These are phyloP conservation scores for Crocodylus rhombifer DNA, from an alignment of 2,797 vertebrate species.

Conservation along the genomic window DNA sequence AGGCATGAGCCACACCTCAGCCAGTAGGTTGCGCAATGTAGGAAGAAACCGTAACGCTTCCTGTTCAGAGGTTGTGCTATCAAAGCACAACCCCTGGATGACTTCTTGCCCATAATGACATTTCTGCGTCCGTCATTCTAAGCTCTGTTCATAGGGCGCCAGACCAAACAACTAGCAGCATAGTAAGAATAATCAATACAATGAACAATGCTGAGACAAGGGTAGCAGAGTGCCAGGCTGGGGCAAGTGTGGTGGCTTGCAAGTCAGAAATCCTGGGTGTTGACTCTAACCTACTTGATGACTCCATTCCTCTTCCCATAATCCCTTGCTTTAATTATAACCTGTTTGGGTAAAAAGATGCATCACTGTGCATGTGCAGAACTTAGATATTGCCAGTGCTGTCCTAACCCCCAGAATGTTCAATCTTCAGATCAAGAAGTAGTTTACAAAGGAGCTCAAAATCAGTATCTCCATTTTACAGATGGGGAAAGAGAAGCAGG, in stretches of 20 bases:
- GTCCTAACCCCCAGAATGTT: neutral
- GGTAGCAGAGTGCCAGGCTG: neutral
- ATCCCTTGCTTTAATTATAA: neutral
- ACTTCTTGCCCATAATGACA: fast-evolving
- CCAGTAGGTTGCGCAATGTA: fast-evolving
- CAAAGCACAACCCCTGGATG: too few species aligned
- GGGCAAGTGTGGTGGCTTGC: neutral
- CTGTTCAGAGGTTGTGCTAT: fast-evolving
- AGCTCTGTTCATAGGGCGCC: too few species aligned
- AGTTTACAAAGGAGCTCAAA: neutral
- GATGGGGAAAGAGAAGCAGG: neutral
- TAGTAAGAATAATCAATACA: neutral
- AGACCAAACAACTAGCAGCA: neutral
- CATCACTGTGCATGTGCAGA: neutral
- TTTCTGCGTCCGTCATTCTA: fast-evolving
- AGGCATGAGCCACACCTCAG: neutral
- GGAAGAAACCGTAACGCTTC: fast-evolving
- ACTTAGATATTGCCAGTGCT: too few species aligned
- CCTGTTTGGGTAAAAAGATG: neutral
- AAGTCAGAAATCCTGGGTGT: neutral
- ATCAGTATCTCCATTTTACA: neutral
- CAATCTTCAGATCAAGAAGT: neutral
- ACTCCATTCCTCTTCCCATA: neutral
- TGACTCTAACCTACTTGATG: neutral
- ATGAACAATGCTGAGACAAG: neutral